phyloP scores from a whole-genome alignment of 2,888 invertebrate genomes.

The Caenorhabditis plicata region DNA sequence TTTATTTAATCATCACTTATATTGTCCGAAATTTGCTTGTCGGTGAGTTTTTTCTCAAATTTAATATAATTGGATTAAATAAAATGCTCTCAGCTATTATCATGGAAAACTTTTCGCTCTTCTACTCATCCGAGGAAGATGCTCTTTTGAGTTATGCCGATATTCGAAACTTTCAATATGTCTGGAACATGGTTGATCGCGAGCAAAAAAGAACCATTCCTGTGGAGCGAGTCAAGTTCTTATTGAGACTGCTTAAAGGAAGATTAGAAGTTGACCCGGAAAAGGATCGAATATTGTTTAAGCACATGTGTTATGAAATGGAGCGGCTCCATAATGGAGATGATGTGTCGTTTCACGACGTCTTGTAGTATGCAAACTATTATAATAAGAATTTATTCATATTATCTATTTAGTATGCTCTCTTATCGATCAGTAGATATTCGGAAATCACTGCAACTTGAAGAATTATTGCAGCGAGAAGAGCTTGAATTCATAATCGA shows the following conservation, averaged over 20 bases:
- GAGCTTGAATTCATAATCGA: conserved; percentile 98
- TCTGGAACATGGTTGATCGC: conserved; percentile 97
- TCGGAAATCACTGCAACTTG: conserved; percentile 92
- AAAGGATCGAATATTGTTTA: conserved; percentile 92
- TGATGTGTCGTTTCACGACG: conserved; percentile 99
- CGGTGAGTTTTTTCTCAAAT: conserved; percentile 73
- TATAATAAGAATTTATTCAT: too few species aligned
- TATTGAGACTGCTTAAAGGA: conserved; percentile 49
- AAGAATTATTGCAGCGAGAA: conserved; percentile 92
- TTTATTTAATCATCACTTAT: conserved; percentile 99
- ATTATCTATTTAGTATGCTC: too few species aligned
- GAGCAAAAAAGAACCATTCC: conserved; percentile 76
- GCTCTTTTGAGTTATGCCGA: conserved; percentile 96
- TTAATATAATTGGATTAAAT: conserved; percentile 67
- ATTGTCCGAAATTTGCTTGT: conserved; percentile 97
- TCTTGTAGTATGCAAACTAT: conserved; percentile 79
- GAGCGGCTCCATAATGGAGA: conserved; percentile 95
- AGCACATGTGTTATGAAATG: conserved; percentile 99
- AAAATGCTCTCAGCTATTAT: too few species aligned
- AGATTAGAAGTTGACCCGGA: conserved; percentile 81
- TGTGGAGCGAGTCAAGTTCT: conserved; percentile 61
- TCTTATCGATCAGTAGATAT: conserved; percentile 95
- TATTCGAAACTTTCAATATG: conserved; percentile 97
- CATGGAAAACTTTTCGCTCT: conserved; percentile 99
- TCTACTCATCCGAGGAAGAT: conserved; percentile 99